phyloP scores from a whole-genome alignment of 2,888 invertebrate species.

The Pteria penguin region DNA sequence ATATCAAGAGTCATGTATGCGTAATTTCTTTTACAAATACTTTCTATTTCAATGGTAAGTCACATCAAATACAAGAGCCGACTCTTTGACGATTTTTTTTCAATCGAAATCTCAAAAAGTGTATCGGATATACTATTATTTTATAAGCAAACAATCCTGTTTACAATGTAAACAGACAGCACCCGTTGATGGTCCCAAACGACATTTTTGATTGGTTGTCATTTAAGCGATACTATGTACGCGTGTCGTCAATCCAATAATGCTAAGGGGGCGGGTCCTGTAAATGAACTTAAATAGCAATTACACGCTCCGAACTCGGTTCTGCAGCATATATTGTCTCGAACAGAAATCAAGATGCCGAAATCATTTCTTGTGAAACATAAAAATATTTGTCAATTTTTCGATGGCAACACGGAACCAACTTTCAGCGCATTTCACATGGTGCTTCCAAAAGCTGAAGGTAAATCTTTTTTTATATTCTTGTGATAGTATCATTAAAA shows the following conservation, averaged over 20 bases:
- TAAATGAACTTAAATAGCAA: no score
- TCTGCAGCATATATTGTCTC: no score
- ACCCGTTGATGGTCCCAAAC: background rate
- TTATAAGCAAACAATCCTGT: conserved; percentile 16
- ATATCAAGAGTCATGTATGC: background rate
- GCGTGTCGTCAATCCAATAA: no score
- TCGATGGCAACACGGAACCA: conserved; percentile 11
- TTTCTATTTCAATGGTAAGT: conserved; percentile 5
- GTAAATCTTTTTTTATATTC: conserved; percentile 41
- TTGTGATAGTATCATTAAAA: no score
- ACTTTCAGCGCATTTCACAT: conserved; percentile 60
- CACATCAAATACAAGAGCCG: conserved; percentile 17
- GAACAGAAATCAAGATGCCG: conserved; percentile 41
- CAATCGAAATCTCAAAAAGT: conserved; percentile 19
- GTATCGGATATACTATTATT: conserved; percentile 18
- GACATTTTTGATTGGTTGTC: conserved; percentile 6
- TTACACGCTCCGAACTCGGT: no score
- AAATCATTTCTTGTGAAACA: conserved; percentile 53
- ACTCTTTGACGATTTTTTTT: conserved; percentile 9
- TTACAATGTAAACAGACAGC: background rate
- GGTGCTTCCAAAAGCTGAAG: conserved; percentile 55
- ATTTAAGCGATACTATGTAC: background rate
- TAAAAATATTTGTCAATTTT: conserved; percentile 30
- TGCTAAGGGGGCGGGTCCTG: background rate
- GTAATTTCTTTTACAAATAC: background rate